Base-by-base conservation (phyloP, 2,113 vertebrate genomes). In the Hepsetus odoe region DNA sequence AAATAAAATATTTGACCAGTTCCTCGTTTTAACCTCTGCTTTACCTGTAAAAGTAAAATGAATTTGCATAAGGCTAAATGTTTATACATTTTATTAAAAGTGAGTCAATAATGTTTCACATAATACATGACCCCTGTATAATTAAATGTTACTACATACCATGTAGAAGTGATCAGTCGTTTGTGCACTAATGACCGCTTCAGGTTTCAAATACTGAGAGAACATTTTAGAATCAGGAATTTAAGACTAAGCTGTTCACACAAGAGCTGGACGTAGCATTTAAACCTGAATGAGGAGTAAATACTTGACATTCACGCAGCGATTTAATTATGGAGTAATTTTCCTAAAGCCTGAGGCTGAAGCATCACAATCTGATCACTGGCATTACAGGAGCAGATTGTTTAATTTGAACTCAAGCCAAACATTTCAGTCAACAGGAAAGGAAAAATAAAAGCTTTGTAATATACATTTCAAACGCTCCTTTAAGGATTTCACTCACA, bases 1-100 rank as follows among this genome's bases (percentile, higher is more conserved):
- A 93, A n/a, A 91, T 93, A 92, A 93, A 93, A 89, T 77, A 82
- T 89, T 84, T 88, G 80, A 91, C 90, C 85, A 82, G 77, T 88
- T 67, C 61, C 58, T 71, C 51, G 8, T 44, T 44, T 55, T 14
- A 38, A 7, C 59, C 65, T 26, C 75, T 24, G 10, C 14, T 24
- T 55, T 24, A 10, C 28, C 26, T 11, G 38, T 24, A 4, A 8
- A 33, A 56, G 26, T 7, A 40, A 0, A 44, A 14, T 13, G 11
- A 14, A 2, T 46, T 18, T 8, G 7, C 2, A 44, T 28, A 13
- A n/a, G 40, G 7, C 1, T 11, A 44, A 42, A 42, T 42, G 10
- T 44, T 14, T 14, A 33, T 32, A 35, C 18, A 53, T 74, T 62
- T 40, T 28, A 75, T 40, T 53, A 5, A 11, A 64, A 24, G 22